Conservation (phyloP, 1,140 invertebrate species). For the Zaprionus taronus region DNA sequence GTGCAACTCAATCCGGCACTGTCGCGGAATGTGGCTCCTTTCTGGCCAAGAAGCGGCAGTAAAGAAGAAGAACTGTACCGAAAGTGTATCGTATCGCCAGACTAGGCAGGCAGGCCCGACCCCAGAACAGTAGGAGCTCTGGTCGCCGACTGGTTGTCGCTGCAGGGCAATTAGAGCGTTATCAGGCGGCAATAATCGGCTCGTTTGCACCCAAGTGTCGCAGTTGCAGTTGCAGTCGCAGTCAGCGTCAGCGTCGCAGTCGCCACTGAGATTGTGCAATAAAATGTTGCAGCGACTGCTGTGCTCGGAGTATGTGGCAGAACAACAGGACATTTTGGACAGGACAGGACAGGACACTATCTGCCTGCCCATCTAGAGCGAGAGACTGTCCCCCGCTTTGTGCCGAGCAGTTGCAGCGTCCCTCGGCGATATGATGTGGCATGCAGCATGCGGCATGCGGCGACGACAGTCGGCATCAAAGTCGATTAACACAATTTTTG, state of each 20-base stretch:
- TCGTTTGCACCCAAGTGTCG: slow-evolving; percentile 80
- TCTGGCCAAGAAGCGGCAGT: slow-evolving; percentile 20
- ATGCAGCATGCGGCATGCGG: slow-evolving; percentile 33
- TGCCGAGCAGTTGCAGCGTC: neutral
- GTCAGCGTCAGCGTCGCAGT: slow-evolving; percentile 29
- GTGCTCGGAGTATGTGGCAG: slow-evolving; percentile 20
- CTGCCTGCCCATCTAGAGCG: slow-evolving; percentile 10
- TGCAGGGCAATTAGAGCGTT: slow-evolving; percentile 80
- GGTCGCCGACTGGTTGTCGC: slow-evolving; percentile 46
- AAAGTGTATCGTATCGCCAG: neutral
- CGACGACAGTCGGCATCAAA: slow-evolving; percentile 63
- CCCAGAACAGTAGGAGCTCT: slow-evolving; percentile 69
- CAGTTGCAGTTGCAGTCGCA: neutral
- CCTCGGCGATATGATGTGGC: neutral
- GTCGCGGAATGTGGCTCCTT: slow-evolving; percentile 1
- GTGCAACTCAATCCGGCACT: slow-evolving; percentile 21
- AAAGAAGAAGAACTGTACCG: neutral
- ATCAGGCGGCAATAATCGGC: slow-evolving; percentile 80
- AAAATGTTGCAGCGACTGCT: slow-evolving; percentile 44
- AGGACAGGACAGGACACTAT: slow-evolving; percentile 11
- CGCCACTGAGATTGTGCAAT: slow-evolving; percentile 58
- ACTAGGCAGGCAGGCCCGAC: neutral
- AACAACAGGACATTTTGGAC: slow-evolving; percentile 42
- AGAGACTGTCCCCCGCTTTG: slow-evolving; percentile 5
- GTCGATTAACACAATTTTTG: slow-evolving; percentile 79